A percentile compares a stretch with the other conserved stretches of the same genome.
Conservation (phyloP, 2,888 invertebrate species). For the Gastracanthus pulcherrimus region DNA sequence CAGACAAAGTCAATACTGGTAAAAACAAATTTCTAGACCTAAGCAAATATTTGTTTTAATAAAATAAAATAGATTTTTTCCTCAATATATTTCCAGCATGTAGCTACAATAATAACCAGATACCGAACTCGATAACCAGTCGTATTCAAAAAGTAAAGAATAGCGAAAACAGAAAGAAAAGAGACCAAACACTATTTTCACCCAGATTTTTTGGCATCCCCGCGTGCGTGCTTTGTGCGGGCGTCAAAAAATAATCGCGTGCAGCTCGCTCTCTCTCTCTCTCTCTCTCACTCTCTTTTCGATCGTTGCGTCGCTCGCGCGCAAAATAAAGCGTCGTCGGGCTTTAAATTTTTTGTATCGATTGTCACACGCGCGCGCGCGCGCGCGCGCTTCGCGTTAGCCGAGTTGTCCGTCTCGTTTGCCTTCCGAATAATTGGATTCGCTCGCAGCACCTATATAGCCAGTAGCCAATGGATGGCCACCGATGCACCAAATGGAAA, state of each 20-base stretch:
- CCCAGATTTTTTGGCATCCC: neutral
- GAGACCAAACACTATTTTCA: neutral
- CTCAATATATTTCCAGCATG: neutral
- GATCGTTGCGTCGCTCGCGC: neutral
- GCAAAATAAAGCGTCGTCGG: constrained; percentile 8
- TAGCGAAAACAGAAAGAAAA: neutral
- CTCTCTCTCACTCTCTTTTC: too few relatives aligned
- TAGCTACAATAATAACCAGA: neutral
- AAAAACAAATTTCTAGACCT: too few relatives aligned
- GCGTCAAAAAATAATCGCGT: constrained; percentile 3
- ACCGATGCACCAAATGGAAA: neutral
- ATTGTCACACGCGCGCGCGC: neutral
- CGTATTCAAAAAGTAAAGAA: neutral
- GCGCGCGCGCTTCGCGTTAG: neutral
- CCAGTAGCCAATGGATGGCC: neutral
- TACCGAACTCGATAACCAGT: neutral
- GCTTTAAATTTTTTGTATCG: constrained; percentile 30
- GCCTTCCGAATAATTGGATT: constrained; percentile 48
- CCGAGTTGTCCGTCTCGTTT: constrained; percentile 25
- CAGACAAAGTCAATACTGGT: too few relatives aligned
- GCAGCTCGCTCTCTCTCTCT: too few relatives aligned
- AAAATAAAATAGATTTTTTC: too few relatives aligned
- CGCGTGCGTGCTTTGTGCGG: neutral
- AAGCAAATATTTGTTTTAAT: too few relatives aligned
- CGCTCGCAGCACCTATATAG: neutral